A percentile compares a stretch with the other conserved stretches of the same genome.
These are phyloP conservation scores for Synanthedon vespiformis DNA, from an alignment of 2,888 invertebrate species.

Conservation along the genomic window DNA sequence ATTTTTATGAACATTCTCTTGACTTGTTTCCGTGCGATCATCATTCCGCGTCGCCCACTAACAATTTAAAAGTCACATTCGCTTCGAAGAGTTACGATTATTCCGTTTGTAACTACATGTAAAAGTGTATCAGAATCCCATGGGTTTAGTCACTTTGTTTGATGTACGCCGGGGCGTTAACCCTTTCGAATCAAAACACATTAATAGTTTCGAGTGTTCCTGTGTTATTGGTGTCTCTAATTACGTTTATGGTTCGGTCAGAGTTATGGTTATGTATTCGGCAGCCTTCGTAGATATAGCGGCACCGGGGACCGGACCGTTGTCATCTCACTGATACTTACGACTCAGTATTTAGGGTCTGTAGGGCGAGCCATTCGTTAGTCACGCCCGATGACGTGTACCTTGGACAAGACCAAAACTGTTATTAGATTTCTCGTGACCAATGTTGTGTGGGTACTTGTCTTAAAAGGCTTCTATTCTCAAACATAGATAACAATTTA, in stretches of 20 bases:
- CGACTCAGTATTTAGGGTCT: constrained; percentile 70
- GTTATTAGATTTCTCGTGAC: constrained; percentile 58
- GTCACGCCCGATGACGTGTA: constrained; percentile 70
- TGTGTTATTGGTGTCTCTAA: constrained; percentile 60
- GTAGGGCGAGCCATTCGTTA: constrained; percentile 71
- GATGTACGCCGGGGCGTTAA: constrained; percentile 45
- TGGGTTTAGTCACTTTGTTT: constrained; percentile 29
- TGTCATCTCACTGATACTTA: constrained; percentile 61
- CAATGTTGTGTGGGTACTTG: constrained; percentile 43
- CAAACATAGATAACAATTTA: constrained; percentile 7
- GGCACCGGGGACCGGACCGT: constrained; percentile 27
- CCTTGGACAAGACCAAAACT: constrained; percentile 71
- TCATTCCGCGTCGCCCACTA: constrained; percentile 34
- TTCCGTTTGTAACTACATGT: constrained; percentile 26
- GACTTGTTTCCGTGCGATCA: constrained; percentile 21
- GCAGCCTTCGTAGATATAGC: constrained; percentile 44
- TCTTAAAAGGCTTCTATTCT: constrained; percentile 45
- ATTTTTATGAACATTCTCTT: constrained; percentile 18
- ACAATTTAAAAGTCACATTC: constrained; percentile 29
- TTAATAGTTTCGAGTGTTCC: constrained; percentile 58
- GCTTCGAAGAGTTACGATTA: constrained; percentile 29
- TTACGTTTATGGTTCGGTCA: constrained; percentile 55
- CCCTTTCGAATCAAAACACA: constrained; percentile 54
- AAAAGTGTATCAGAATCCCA: constrained; percentile 36
- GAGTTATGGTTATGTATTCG: constrained; percentile 62